A percentile compares a stretch with the other conserved stretches of the same genome.
phyloP scores from a whole-genome alignment of 2,888 invertebrate species.

The Epinotia brunnichana region DNA sequence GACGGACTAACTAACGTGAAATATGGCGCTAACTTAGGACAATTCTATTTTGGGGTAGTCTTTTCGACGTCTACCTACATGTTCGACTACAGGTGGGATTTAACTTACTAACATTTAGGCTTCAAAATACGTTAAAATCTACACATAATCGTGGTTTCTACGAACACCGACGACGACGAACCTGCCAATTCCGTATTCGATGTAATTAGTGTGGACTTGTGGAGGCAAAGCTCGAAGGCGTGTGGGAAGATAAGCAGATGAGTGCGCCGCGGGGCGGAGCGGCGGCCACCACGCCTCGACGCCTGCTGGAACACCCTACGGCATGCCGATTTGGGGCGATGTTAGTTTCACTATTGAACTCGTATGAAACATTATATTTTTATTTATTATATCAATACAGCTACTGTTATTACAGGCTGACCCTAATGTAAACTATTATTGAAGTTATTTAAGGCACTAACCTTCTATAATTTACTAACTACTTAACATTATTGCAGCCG shows the following conservation, averaged over 20 bases:
- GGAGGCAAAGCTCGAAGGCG: constrained; percentile 28
- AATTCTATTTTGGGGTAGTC: too few species aligned
- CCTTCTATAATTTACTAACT: too few species aligned
- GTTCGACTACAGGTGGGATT: too few species aligned
- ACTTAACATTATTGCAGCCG: background rate
- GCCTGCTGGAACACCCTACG: constrained; percentile 55
- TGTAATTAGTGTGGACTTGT: constrained; percentile 26
- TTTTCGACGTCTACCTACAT: too few species aligned
- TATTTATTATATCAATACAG: too few species aligned
- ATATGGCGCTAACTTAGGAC: background rate
- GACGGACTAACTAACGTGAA: background rate
- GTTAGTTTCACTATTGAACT: constrained; percentile 11
- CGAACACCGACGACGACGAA: background rate
- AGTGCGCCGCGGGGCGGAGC: constrained; percentile 52
- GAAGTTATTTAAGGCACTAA: too few species aligned
- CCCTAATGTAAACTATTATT: too few species aligned
- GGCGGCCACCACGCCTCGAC: constrained; percentile 72
- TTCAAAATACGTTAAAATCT: background rate
- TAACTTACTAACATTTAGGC: background rate
- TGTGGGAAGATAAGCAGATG: constrained; percentile 70
- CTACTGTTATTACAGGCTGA: too few species aligned
- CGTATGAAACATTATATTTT: background rate
- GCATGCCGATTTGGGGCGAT: background rate
- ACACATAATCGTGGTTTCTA: background rate
- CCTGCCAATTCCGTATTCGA: background rate